These are phyloP conservation scores for Hemicentrotus pulcherrimus DNA, from an alignment of 35 echinoderm and acorn worm species.

Conservation along the genomic window DNA sequence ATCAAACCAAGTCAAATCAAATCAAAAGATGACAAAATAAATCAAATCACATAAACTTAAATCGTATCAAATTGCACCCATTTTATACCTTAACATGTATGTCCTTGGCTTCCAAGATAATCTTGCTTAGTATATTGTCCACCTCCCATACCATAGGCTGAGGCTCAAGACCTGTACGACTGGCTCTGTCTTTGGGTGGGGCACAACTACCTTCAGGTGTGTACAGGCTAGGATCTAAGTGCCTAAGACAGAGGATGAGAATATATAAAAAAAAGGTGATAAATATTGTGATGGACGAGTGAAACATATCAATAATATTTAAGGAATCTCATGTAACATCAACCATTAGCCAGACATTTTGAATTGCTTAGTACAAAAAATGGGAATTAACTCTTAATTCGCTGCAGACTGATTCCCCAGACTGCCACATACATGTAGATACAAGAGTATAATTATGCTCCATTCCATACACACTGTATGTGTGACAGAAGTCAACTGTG, in stretches of 20 bases:
- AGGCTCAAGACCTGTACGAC: constrained; percentile 45
- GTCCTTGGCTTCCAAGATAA: constrained; percentile 45
- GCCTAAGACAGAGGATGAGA: background rate
- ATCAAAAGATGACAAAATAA: too few species aligned
- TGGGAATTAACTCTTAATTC: too few species aligned
- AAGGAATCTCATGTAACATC: background rate
- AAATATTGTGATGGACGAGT: background rate
- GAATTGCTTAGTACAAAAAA: too few species aligned
- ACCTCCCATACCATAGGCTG: constrained; percentile 72
- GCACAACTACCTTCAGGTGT: constrained; percentile 47
- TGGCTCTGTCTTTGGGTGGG: constrained; percentile 36
- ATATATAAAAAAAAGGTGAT: background rate
- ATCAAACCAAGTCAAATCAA: background rate
- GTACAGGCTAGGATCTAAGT: constrained; percentile 37
- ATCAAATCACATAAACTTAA: too few species aligned
- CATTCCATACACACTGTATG: too few species aligned
- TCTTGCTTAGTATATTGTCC: constrained; percentile 43
- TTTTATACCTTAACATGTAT: constrained; percentile 8
- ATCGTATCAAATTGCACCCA: background rate
- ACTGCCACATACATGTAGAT: too few species aligned
- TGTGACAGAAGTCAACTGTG: too few species aligned
- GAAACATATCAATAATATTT: background rate
- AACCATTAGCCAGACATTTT: too few species aligned
- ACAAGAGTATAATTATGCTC: too few species aligned
- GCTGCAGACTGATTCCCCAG: too few species aligned